Percentiles rank a stretch among this genome's conserved stretches.
phyloP scores from a whole-genome alignment of 2,113 vertebrate species.

The Hiodon tergisus region DNA sequence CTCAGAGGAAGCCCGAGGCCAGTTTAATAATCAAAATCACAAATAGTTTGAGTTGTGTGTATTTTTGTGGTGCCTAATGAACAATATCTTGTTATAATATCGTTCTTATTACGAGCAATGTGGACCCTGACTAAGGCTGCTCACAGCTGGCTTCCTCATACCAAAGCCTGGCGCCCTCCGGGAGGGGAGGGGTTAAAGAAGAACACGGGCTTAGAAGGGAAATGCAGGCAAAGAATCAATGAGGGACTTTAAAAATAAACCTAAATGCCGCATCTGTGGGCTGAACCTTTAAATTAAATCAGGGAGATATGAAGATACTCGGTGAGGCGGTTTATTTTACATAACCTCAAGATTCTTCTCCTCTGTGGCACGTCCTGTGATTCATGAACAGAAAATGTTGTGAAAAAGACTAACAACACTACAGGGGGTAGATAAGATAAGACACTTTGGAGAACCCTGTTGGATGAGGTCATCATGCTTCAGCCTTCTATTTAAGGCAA shows the following conservation, averaged over 20 bases:
- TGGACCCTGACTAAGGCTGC: background rate
- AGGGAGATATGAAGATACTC: constrained; percentile 10
- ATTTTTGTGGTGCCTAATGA: too few relatives aligned
- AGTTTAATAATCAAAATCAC: too few relatives aligned
- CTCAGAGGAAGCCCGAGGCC: too few relatives aligned
- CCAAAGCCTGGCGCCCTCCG: background rate
- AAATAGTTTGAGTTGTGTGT: too few relatives aligned
- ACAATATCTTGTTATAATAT: too few relatives aligned
- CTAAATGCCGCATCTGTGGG: background rate
- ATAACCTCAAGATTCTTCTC: constrained; percentile 2
- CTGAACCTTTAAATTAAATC: constrained; percentile 20
- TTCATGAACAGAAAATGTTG: background rate
- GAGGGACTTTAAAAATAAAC: constrained; percentile 10
- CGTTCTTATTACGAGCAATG: background rate
- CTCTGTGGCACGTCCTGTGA: background rate
- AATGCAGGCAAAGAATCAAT: constrained; percentile 1
- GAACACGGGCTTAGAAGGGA: background rate
- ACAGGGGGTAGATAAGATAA: too few relatives aligned
- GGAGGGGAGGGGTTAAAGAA: constrained; percentile 14
- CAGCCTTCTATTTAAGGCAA: too few relatives aligned
- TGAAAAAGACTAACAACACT: too few relatives aligned
- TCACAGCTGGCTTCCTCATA: background rate
- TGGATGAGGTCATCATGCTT: too few relatives aligned
- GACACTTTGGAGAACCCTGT: too few relatives aligned
- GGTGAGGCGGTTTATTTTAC: background rate